phyloP scores from a whole-genome alignment of 2,797 vertebrate species.

The Brachyalestes nurse region DNA sequence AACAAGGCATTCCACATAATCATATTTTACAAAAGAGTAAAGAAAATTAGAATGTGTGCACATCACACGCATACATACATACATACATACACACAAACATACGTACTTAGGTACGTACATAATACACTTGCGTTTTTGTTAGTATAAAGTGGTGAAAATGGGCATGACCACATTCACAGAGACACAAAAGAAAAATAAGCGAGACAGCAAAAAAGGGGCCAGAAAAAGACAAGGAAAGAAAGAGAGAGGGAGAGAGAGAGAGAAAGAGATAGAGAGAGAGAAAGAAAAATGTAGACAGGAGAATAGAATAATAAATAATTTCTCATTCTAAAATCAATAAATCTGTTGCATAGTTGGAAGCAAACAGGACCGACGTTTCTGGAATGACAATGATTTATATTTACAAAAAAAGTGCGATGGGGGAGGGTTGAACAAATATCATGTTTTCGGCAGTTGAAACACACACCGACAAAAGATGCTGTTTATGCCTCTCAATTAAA shows the following conservation, averaged over 20 bases:
- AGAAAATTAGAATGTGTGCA: conserved; percentile 67
- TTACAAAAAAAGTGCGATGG: conserved; percentile 53
- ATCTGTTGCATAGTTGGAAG: conserved; percentile 84
- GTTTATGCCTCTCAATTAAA: conserved; percentile 21
- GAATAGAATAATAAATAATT: conserved; percentile 51
- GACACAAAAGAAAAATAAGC: conserved; percentile 62
- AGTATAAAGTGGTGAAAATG: conserved; percentile 68
- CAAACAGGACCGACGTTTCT: conserved; percentile 75
- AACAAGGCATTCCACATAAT: conserved; percentile 85
- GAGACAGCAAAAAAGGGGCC: conserved; percentile 34
- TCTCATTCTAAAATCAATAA: conserved; percentile 64
- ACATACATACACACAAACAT: conserved; percentile 57
- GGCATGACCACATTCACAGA: conserved; percentile 53
- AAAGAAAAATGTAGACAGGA: conserved; percentile 14
- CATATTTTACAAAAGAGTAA: conserved; percentile 82
- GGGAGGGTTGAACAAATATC: conserved; percentile 34
- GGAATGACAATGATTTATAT: conserved; percentile 55
- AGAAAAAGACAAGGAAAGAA: too few species aligned
- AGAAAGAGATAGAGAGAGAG: not conserved
- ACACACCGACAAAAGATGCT: conserved; percentile 65
- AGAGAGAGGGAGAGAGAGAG: conserved; percentile 40
- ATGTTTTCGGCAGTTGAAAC: conserved; percentile 59
- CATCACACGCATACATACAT: conserved; percentile 60
- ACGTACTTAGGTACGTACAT: conserved; percentile 59
- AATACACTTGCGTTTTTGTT: conserved; percentile 67